Percentiles rank a stretch among this genome's conserved stretches.
Evolutionary conservation across 2,797 vertebrate species (phyloP).

Genomic region (Hypotaenidia okinawae): DNA sequence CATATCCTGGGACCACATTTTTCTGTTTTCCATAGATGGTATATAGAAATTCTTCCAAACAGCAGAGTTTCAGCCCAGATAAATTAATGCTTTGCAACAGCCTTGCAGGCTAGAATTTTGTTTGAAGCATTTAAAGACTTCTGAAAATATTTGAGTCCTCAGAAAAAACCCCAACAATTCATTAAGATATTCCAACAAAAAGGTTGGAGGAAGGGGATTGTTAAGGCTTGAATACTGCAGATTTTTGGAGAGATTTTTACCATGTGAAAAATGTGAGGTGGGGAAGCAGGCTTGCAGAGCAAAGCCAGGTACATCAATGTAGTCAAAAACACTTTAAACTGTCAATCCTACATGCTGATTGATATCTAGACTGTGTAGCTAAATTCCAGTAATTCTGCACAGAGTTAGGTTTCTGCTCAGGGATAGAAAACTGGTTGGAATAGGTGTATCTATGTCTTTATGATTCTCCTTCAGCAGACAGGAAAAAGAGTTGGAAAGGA

Average conservation of each 20-base stretch:
- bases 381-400: not conserved
- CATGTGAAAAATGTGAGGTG: not conserved
- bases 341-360: rapidly evolving
- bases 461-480: not conserved
- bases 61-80: not conserved
- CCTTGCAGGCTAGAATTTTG: not conserved
- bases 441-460: not conserved
- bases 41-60: not conserved
- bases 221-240: not conserved
- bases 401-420: not conserved
- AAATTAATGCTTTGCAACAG: not conserved
- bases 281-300: not conserved
- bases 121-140: not conserved
- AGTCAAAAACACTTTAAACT: not conserved
- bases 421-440: not conserved
- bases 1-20: not conserved
- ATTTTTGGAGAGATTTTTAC: not conserved
- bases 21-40: not conserved
- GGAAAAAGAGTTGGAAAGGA: not conserved
- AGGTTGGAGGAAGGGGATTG: not conserved
- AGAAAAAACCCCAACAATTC: not conserved
- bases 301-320: not conserved
- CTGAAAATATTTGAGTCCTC: not conserved
- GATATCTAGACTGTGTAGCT: not conserved
- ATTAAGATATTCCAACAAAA: not conserved